Evolutionary conservation across 2,797 vertebrate species (phyloP).

Genomic region (Gorsachius magnificus): DNA sequence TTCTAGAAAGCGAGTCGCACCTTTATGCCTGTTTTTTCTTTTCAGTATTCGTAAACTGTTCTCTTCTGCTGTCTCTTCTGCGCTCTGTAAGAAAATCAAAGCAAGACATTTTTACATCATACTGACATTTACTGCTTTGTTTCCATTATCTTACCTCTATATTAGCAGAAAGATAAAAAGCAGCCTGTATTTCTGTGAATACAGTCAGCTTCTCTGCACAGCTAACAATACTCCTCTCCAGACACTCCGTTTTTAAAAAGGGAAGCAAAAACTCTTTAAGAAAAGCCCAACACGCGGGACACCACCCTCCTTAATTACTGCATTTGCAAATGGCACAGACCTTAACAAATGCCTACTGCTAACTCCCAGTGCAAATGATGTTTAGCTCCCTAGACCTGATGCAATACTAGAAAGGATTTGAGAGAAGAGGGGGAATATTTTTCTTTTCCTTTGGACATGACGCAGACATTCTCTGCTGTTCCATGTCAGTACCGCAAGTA

Average conservation of each 20-base stretch:
- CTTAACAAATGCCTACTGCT: background rate
- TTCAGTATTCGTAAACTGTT: conserved; percentile 6
- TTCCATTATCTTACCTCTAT: background rate
- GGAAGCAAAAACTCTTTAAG: background rate
- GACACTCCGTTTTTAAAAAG: background rate
- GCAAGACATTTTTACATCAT: background rate
- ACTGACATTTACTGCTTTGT: background rate
- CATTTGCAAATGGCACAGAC: background rate
- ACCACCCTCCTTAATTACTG: background rate
- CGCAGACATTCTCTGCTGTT: background rate
- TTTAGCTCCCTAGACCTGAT: background rate
- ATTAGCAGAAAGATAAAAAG: background rate
- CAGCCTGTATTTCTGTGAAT: background rate
- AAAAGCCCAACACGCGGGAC: background rate
- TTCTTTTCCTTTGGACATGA: background rate
- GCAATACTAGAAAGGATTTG: background rate
- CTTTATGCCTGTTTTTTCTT: conserved; percentile 61
- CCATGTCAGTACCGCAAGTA: background rate
- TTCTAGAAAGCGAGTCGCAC: background rate
- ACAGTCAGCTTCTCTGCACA: background rate
- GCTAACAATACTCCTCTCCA: background rate
- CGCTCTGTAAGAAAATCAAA: conserved; percentile 28
- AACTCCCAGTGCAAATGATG: background rate
- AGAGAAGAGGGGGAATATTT: background rate
- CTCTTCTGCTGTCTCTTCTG: conserved; percentile 37